These are phyloP conservation scores for Dasyprocta punctata DNA, from an alignment of 2,113 vertebrate genomes.

Conservation along the genomic window DNA sequence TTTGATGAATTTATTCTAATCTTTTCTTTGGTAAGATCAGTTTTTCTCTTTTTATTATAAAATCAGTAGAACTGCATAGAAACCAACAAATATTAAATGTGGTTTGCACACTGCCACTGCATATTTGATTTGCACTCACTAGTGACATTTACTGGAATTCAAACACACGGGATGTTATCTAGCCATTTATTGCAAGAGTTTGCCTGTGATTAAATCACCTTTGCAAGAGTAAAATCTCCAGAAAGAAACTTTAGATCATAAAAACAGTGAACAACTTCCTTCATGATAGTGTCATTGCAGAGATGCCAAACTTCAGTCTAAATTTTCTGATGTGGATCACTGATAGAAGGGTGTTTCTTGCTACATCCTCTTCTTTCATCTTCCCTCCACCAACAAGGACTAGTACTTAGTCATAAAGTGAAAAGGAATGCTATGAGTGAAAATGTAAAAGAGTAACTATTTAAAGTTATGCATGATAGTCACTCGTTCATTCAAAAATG, in stretches of 20 bases:
- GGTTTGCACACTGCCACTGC: rapidly evolving
- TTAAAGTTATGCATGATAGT: not conserved
- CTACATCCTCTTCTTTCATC: not conserved
- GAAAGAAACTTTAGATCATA: not conserved
- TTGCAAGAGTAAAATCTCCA: not conserved
- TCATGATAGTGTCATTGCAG: not conserved
- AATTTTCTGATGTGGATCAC: not conserved
- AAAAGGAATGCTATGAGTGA: not conserved
- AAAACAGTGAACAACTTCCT: not conserved
- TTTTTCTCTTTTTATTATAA: not conserved
- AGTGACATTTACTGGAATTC: not conserved
- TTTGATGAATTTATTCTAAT: not conserved
- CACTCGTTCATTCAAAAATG: not conserved
- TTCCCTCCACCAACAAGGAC: not conserved
- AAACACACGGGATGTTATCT: not conserved
- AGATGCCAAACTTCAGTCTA: not conserved
- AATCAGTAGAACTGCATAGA: not conserved
- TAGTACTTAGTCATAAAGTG: not conserved
- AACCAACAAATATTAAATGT: not conserved
- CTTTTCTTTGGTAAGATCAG: not conserved
- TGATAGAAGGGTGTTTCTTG: not conserved
- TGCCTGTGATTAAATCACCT: not conserved
- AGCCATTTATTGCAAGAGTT: not conserved
- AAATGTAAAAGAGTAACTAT: not conserved
- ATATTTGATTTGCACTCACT: not conserved